A percentile compares a stretch with the other conserved stretches of the same genome.
Conservation (phyloP, 2,888 invertebrate species). For the Atethmia centrago region DNA sequence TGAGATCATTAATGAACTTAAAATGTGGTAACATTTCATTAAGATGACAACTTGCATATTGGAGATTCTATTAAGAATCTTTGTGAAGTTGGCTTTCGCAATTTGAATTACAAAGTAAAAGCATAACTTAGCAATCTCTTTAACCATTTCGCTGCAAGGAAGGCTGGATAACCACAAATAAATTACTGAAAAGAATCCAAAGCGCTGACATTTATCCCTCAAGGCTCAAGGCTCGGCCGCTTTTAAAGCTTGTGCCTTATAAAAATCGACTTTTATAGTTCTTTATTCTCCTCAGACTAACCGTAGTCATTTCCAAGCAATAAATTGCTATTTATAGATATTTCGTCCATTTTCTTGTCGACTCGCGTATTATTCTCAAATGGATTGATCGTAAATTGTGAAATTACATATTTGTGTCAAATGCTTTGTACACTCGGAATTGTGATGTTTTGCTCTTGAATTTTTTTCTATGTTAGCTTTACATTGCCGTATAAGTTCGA, state of each 20-base stretch:
- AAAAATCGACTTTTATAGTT: slow-evolving; percentile 68
- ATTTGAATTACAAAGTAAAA: slow-evolving; percentile 20
- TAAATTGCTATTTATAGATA: slow-evolving; percentile 69
- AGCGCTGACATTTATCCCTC: slow-evolving; percentile 69
- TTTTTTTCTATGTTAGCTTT: slow-evolving; percentile 4
- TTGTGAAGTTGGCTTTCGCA: slow-evolving; percentile 8
- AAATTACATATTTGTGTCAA: slow-evolving; percentile 52
- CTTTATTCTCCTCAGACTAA: slow-evolving; percentile 64
- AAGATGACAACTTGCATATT: slow-evolving; percentile 1
- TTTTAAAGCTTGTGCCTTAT: slow-evolving; percentile 42
- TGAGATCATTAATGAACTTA: slow-evolving; percentile 40
- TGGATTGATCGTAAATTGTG: slow-evolving; percentile 64
- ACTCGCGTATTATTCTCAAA: slow-evolving; percentile 56
- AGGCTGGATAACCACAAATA: slow-evolving; percentile 65
- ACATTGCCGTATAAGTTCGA: slow-evolving; percentile 7
- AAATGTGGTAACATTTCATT: slow-evolving; percentile 26
- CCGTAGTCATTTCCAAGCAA: slow-evolving; percentile 67
- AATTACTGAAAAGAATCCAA: slow-evolving; percentile 69
- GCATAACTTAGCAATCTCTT: slow-evolving; percentile 29
- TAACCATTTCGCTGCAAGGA: slow-evolving; percentile 18
- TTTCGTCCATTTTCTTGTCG: slow-evolving; percentile 53
- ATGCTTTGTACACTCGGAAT: slow-evolving; percentile 46
- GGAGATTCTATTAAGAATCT: background rate
- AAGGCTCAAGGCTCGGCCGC: slow-evolving; percentile 56
- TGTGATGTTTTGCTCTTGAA: slow-evolving; percentile 20